These are phyloP conservation scores for Ptilodon capucinus DNA, from an alignment of 2,888 invertebrate genomes.

Conservation along the genomic window DNA sequence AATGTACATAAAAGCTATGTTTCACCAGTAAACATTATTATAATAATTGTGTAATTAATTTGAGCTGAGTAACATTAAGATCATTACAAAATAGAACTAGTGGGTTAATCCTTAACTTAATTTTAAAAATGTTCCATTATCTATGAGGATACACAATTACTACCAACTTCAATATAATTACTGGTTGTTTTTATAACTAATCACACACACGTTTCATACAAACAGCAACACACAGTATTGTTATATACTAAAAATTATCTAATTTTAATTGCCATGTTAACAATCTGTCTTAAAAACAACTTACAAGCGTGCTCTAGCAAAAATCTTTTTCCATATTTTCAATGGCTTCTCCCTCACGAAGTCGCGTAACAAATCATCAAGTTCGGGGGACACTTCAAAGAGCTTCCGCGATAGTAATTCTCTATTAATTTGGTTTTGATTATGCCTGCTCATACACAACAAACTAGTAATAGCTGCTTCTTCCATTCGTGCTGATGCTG, in stretches of 20 bases:
- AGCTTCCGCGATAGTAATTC: constrained; percentile 59
- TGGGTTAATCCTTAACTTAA: too few relatives aligned
- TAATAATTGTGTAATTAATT: background rate
- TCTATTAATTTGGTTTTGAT: constrained; percentile 44
- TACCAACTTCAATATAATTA: background rate
- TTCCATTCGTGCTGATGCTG: constrained; percentile 55
- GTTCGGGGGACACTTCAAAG: constrained; percentile 46
- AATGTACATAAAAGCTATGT: background rate
- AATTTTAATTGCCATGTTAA: background rate
- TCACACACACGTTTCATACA: too few relatives aligned
- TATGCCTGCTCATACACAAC: constrained; percentile 58
- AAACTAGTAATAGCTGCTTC: constrained; percentile 68
- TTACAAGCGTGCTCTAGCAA: constrained; percentile 29
- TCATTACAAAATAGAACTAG: background rate
- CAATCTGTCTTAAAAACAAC: background rate
- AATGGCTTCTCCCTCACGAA: constrained; percentile 57
- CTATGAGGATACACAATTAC: background rate
- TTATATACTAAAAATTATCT: background rate
- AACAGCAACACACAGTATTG: too few relatives aligned
- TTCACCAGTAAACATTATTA: background rate
- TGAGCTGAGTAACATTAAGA: background rate
- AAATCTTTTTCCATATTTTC: constrained; percentile 51
- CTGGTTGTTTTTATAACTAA: background rate
- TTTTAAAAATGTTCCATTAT: background rate
- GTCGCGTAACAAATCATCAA: constrained; percentile 47